Evolutionary conservation across 2,888 invertebrate genomes (phyloP).

Genomic region (Drosophila niveifrons): DNA sequence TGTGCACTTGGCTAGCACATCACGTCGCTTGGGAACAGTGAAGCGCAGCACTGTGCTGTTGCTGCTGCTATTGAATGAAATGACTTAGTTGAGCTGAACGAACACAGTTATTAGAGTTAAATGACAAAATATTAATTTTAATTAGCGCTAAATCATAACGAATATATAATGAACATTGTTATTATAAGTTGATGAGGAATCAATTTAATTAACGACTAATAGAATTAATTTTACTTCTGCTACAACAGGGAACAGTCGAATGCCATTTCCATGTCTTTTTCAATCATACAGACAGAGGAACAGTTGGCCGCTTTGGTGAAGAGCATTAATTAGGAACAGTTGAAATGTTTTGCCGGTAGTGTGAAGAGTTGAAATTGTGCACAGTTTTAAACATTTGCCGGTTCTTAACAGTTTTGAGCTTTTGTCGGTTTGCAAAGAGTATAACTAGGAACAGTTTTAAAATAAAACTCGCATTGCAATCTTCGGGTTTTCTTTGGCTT

Average conservation of each 20-base stretch:
- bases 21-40: neutral
- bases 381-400: too few relatives aligned
- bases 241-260: neutral
- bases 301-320: neutral
- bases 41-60: neutral
- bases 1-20: neutral
- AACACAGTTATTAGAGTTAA: neutral
- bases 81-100: neutral
- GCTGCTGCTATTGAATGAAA: neutral
- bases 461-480: neutral
- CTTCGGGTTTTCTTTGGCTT: conserved; percentile 65
- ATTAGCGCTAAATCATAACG: too few relatives aligned
- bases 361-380: too few relatives aligned
- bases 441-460: neutral
- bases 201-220: too few relatives aligned
- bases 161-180: too few relatives aligned
- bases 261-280: neutral
- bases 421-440: too few relatives aligned
- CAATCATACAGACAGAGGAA: too few relatives aligned
- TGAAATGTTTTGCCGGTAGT: neutral
- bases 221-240: too few relatives aligned
- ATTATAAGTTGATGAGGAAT: too few relatives aligned
- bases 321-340: neutral
- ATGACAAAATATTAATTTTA: neutral
- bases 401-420: too few relatives aligned